phyloP scores from a whole-genome alignment of 2,888 invertebrate genomes.

The Ornithoptera priamus region DNA sequence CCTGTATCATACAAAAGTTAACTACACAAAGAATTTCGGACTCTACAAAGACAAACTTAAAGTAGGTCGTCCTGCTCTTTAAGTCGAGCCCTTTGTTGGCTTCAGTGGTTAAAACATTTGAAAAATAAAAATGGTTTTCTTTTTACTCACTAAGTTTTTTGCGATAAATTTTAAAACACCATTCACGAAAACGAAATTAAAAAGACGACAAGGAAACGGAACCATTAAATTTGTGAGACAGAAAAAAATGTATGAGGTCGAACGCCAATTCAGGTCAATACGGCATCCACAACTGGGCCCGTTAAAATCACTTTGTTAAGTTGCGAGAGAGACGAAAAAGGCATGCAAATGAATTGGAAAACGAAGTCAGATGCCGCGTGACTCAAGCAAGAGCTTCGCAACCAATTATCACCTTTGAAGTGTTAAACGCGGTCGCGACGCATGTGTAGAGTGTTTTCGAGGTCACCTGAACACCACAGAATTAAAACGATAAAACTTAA shows the following conservation, averaged over 20 bases:
- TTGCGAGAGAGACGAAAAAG: conserved; percentile 38
- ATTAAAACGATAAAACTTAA: conserved; percentile 5
- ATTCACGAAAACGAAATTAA: conserved; percentile 14
- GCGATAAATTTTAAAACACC: conserved; percentile 14
- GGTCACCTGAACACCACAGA: conserved; percentile 19
- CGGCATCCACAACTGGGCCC: conserved; percentile 19
- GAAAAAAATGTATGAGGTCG: conserved; percentile 1
- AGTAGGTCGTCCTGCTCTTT: background rate
- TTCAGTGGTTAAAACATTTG: background rate
- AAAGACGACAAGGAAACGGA: conserved; percentile 18
- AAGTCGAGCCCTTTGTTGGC: conserved; percentile 2
- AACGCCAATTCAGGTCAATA: conserved; percentile 23
- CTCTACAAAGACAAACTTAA: conserved; percentile 5
- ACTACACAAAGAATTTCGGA: conserved; percentile 6
- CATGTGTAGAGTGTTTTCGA: conserved; percentile 38
- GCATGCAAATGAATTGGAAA: conserved; percentile 49
- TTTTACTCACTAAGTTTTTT: conserved; percentile 6
- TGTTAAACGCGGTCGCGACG: conserved; percentile 50
- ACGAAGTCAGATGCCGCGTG: conserved; percentile 44
- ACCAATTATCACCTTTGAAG: conserved; percentile 54
- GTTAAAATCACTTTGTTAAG: conserved; percentile 25
- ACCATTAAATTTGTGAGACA: conserved; percentile 17
- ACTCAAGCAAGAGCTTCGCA: conserved; percentile 55
- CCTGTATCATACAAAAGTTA: background rate
- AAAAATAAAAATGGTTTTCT: background rate